Evolutionary conservation across 2,888 invertebrate genomes (phyloP), one percentile per base, ranked within the genome.

Genomic region (Mamestra brassicae): DNA sequence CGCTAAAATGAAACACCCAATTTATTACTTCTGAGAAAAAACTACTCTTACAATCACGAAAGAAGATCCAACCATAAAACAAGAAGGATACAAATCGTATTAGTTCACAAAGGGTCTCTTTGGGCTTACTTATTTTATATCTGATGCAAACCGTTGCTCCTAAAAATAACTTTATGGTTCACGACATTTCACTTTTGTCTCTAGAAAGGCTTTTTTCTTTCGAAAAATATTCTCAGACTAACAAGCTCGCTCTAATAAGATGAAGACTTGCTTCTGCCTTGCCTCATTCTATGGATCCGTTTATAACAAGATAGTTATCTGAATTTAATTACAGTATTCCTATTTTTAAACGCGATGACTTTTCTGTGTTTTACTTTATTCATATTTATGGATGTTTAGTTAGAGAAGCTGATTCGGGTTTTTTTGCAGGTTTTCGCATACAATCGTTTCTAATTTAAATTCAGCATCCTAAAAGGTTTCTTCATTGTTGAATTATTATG

Each of bases 241-340:
- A 65, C 67, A 71, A 76, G 60, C 47, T 64, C 58, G 36, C 54
- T 36, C 26, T 82, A 55, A 81, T 60, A 52, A 61, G 65, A 74
- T 74, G 74, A 81, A 52, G 60, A 45, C 34, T 57, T 26, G 5
- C 50, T 64, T 60, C 47, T 52, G 26, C 45, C 15, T 71, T 36
- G 26, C 55, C 47, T 69, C 50, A 55, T 70, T 60, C 57, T 38
- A 57, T 60, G n/a, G 45, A 61, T 10, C 7, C 26, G 38, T 47
- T 58, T 69, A 10, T 34, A 80, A 71, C 50, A 10, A 63, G 55
- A 70, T 77, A 34, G 38, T 69, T 62, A 68, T 62, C 64, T 17
- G 8, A 73, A 69, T 80, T 62, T 55, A 66, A 66, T 84, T 69
- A 58, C 36, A 57, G 17, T 77, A 10, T 42, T 61, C 10, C 57